phyloP scores from a whole-genome alignment of 1,140 invertebrate genomes.

The Littorina saxatilis region DNA sequence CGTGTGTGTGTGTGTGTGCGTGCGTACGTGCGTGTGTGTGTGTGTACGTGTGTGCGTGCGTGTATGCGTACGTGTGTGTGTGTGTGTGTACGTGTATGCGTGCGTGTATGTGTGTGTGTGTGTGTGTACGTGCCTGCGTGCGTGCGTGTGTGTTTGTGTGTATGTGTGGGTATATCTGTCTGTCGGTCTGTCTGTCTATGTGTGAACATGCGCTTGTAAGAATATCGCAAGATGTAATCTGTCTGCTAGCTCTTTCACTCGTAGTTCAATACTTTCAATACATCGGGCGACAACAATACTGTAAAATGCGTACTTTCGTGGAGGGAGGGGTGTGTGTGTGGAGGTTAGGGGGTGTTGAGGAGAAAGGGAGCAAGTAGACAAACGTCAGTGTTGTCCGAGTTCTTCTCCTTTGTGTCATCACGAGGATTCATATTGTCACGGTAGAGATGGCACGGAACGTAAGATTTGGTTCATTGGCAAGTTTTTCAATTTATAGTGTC shows the following conservation, averaged over 20 bases:
- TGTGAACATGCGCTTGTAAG: not conserved
- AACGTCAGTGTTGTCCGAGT: no score
- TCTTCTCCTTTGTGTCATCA: no score
- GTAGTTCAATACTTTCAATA: no score
- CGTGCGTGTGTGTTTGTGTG: not conserved
- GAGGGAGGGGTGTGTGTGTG: not conserved
- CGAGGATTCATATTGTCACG: no score
- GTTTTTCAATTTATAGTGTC: no score
- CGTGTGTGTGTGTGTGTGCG: no score
- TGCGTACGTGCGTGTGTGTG: not conserved
- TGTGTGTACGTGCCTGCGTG: not conserved
- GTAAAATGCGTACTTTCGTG: not conserved
- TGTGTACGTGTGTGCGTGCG: not conserved
- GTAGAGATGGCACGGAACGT: no score
- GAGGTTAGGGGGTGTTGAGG: not conserved
- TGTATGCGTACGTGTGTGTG: not conserved
- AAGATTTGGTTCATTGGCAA: no score
- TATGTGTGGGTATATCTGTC: not conserved
- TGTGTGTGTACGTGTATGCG: not conserved
- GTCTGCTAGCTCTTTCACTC: no score
- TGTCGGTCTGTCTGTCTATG: not conserved
- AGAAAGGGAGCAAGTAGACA: not conserved
- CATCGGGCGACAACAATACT: no score
- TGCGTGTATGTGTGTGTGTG: not conserved
- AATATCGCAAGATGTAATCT: no score